Percentiles rank a stretch among this genome's conserved stretches.
Evolutionary conservation across 1,140 invertebrate species (phyloP).

Genomic region (Mesaphorura yosii): DNA sequence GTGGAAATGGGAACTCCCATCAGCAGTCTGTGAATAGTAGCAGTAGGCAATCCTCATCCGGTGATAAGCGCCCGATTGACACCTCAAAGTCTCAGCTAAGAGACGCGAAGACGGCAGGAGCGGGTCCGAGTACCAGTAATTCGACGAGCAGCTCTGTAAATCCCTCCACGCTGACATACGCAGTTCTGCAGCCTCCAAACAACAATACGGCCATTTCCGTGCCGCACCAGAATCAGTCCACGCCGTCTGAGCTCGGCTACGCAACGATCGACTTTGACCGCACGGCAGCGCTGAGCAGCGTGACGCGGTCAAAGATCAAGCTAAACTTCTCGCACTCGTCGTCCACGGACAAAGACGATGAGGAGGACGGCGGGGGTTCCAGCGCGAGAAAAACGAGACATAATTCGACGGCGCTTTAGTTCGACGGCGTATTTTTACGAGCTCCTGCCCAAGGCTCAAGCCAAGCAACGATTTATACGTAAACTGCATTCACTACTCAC

Average conservation of each 20-base stretch:
- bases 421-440: too few species aligned
- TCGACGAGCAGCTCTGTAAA: slow-evolving; percentile 38
- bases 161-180: slow-evolving; percentile 39
- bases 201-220: too few species aligned
- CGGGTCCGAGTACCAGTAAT: slow-evolving; percentile 20
- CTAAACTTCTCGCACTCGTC: slow-evolving; percentile 11
- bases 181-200: too few species aligned
- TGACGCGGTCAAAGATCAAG: slow-evolving; percentile 29
- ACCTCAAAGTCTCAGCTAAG: not conserved
- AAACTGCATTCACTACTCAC: too few species aligned
- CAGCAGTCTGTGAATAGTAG: not conserved
- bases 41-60: not conserved
- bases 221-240: too few species aligned
- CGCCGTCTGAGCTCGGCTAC: slow-evolving; percentile 59
- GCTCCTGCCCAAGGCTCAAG: too few species aligned
- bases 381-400: slow-evolving; percentile 52
- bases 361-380: slow-evolving; percentile 41
- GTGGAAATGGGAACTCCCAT: not conserved
- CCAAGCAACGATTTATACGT: too few species aligned
- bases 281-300: slow-evolving; percentile 60
- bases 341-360: not conserved
- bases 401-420: slow-evolving; percentile 42
- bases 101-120: not conserved
- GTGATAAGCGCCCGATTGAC: not conserved
- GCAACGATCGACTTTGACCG: slow-evolving; percentile 88